Conservation (phyloP, 2,113 vertebrate species). For the Malurus melanocephalus region DNA sequence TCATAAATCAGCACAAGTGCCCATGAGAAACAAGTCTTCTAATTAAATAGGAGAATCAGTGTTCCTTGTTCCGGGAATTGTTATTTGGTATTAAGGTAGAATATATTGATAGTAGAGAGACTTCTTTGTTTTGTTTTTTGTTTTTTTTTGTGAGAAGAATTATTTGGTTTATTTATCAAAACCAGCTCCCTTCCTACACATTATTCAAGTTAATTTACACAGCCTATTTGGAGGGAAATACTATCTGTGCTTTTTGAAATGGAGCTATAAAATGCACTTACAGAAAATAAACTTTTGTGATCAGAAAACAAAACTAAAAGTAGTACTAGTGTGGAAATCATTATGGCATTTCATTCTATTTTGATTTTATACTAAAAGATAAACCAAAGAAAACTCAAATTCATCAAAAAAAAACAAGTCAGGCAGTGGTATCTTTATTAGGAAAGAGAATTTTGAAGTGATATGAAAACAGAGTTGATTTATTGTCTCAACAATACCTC, state of each 20-base stretch:
- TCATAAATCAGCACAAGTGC: conserved; percentile 60
- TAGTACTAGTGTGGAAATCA: not conserved
- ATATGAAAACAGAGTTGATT: not conserved
- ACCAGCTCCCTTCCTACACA: not conserved
- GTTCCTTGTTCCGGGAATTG: conserved; percentile 66
- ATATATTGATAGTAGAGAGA: not conserved
- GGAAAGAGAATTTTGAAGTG: not conserved
- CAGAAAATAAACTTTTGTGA: not conserved
- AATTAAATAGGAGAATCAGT: conserved; percentile 67
- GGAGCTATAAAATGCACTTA: not conserved
- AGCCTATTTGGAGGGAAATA: not conserved
- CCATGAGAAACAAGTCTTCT: conserved; percentile 64
- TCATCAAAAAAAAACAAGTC: not conserved
- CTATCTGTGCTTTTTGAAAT: not conserved
- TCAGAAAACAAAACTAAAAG: not conserved
- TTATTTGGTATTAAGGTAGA: conserved; percentile 44
- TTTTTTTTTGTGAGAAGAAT: conserved; percentile 13
- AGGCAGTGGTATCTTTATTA: not conserved
- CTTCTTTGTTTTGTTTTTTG: conserved; percentile 31
- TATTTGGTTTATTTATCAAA: conserved; percentile 4
- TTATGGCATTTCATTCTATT: not conserved
- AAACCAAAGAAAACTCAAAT: not conserved
- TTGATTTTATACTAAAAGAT: not conserved
- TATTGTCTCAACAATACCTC: not conserved
- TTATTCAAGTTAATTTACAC: not conserved